Evolutionary conservation across 1,140 invertebrate species (phyloP), one percentile per base, ranked within the genome.

Genomic region (Penaeus indicus): DNA sequence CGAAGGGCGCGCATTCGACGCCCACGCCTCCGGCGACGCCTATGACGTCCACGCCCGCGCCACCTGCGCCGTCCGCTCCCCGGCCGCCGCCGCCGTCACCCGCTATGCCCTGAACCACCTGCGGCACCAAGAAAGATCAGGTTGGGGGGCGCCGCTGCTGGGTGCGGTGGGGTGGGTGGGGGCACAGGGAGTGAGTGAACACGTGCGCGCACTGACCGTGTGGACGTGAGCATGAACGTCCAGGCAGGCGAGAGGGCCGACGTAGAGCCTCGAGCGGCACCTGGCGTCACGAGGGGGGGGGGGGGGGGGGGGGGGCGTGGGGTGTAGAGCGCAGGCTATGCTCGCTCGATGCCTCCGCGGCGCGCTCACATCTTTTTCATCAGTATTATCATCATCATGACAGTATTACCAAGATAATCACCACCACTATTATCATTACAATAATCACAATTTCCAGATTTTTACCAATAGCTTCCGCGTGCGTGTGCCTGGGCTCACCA

Each of bases 21-120:
- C 75, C 25, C 67, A 11, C 67, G n/a, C 32, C 67, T 19, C 5
- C 32, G 22, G 2, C 75, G 47, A 21, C 19, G 7, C 75, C 38
- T 8, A 42, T 42, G 38, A 42, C 38, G 7, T 42, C 7, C 38
- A 8, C 38, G 38, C 4, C 75, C 21, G 32, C 21, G 21, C 27
- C n/a, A 25, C 75, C 21, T 19, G 75, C 22, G 1, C 18, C 32
- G 47, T 47, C 75, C 75, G 25, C n/a, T 38, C 10, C 75, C 75
- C 32, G 7, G 19, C 75, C 25, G 11, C 47, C 21, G 21, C 16
- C n/a, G 75, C 75, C 25, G 18, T 16, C n/a, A 27, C 75, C 25
- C 75, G 75, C 22, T 78, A 78, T 42, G 21, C 75, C 75, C 75
- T 25, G 25, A 18, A 32, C 80, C 80, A 83, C 80, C 80, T 83